Evolutionary conservation across 2,797 vertebrate species (phyloP), one percentile per base, ranked within the genome.

Genomic region (Enteromius paludinosus): DNA sequence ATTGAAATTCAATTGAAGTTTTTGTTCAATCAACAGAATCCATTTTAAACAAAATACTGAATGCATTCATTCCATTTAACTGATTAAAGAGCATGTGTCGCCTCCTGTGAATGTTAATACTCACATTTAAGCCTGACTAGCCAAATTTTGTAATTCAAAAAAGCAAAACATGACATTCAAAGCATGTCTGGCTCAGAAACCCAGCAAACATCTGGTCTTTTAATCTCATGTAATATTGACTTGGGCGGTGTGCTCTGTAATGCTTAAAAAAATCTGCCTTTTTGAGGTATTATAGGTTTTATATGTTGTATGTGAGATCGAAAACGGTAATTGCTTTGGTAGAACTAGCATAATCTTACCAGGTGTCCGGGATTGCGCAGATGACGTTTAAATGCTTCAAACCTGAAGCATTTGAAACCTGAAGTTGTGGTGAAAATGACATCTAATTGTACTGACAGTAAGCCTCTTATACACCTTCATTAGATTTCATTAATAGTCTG

Each of bases 21-120:
- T 83, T 43, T 71, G 79, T 80, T 86, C 45, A 86, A 71, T 85
- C 43, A 77, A 65, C 65, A 75, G 62, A 79, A 78, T 69, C 65
- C 41, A 79, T 78, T 78, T 71, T 78, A 72, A 68, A 64, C 61
- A 72, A 82, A 78, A 73, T 73, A 62, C 64, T 35, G 49, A 82
- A 66, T 54, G 30, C 59, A 56, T 65, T 17, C 68, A 65, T 72
- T 78, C 70, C 23, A 79, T 73, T 79, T 15, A 68, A 35, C 52
- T 61, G 30, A 72, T 81, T 73, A 73, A 70, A 69, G 56, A 70
- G 54, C 25, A 38, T 38, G 45, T 30, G 15, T 35, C 59, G 49
- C 68, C 56, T 65, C 59, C 65, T 77, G 35, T 70, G 61, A 78
- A 45, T 35, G 49, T 43, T 64, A 56, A 85, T 41, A 45, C 43